These are phyloP conservation scores for Loxodonta africana DNA, from an alignment of 2,113 vertebrate species.

Conservation along the genomic window DNA sequence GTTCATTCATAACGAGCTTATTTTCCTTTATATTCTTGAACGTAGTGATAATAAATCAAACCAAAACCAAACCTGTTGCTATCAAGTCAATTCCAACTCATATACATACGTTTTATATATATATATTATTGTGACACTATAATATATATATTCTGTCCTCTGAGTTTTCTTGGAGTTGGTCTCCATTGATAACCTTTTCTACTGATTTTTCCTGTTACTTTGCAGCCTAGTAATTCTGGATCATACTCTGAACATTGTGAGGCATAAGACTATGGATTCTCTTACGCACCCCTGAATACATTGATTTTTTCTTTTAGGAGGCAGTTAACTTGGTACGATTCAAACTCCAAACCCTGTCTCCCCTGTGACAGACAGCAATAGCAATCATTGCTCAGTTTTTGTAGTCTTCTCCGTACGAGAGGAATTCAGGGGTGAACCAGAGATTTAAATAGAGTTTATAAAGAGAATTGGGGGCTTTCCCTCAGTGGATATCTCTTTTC, in stretches of 20 bases:
- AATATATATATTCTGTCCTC: neutral
- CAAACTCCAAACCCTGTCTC: neutral
- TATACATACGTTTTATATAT: too few relatives aligned
- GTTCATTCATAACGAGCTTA: too few relatives aligned
- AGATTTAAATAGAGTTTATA: neutral
- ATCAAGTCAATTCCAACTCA: too few relatives aligned
- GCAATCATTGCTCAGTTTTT: neutral
- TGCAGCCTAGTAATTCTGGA: neutral
- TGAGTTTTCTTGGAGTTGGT: neutral
- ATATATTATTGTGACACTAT: too few relatives aligned
- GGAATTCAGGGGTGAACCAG: neutral
- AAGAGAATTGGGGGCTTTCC: neutral
- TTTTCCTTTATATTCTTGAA: too few relatives aligned
- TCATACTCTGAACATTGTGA: neutral
- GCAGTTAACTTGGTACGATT: neutral
- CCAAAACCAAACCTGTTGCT: too few relatives aligned
- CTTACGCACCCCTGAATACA: neutral
- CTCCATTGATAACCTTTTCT: too few relatives aligned
- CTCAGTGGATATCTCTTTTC: neutral
- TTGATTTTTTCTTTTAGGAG: neutral
- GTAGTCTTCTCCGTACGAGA: neutral
- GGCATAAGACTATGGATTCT: neutral
- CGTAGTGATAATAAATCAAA: too few relatives aligned
- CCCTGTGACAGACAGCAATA: neutral
- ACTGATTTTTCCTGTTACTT: neutral